These are phyloP conservation scores for Pithys albifrons DNA, from an alignment of 2,113 vertebrate genomes.

Conservation along the genomic window DNA sequence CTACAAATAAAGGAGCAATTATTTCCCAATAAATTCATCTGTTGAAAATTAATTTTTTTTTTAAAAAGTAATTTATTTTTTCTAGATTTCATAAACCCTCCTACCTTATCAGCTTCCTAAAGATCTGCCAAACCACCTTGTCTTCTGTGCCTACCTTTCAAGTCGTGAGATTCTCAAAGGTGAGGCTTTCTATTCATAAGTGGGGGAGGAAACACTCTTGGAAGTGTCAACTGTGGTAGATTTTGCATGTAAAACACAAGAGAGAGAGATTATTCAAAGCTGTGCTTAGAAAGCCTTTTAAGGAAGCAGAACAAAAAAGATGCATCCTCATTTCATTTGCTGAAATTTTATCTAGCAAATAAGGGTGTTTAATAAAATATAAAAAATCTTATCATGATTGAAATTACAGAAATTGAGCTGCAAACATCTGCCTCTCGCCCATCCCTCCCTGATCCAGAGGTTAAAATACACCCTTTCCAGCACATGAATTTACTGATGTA, in stretches of 20 bases:
- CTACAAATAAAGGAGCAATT: constrained; percentile 26
- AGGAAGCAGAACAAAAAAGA: not conserved
- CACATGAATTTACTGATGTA: not conserved
- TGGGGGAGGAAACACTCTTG: not conserved
- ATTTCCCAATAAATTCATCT: constrained; percentile 21
- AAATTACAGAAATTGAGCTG: not conserved
- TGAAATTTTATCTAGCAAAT: not conserved
- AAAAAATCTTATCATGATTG: not conserved
- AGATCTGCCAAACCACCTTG: not conserved
- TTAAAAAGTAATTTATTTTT: not conserved
- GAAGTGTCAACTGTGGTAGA: not conserved
- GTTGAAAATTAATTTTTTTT: not conserved
- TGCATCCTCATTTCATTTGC: not conserved
- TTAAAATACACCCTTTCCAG: not conserved
- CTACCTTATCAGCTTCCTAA: not conserved
- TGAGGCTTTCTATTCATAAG: not conserved
- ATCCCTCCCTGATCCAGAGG: not conserved
- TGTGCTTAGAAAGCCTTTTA: not conserved
- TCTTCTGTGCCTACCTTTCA: not conserved
- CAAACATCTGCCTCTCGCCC: not conserved
- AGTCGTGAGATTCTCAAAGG: not conserved
- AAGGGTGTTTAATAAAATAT: not conserved
- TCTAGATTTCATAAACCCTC: not conserved
- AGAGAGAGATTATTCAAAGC: not conserved
- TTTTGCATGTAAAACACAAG: not conserved